Evolutionary conservation across 2,888 invertebrate species (phyloP).

Genomic region (Malthinus flaveolus): DNA sequence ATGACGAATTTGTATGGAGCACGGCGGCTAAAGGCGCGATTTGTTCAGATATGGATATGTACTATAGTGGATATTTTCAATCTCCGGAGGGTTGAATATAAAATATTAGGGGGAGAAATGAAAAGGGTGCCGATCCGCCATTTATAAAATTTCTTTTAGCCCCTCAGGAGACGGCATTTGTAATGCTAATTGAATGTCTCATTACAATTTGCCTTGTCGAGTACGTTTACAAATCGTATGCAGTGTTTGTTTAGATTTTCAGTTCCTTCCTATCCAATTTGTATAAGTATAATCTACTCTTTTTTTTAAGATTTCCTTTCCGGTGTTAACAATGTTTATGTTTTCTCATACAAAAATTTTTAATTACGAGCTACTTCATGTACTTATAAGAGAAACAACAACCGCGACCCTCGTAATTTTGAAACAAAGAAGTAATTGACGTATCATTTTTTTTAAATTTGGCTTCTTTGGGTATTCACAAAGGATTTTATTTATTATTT

Average conservation of each 20-base stretch:
- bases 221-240: conserved; percentile 13
- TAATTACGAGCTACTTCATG: background rate
- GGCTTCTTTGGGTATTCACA: background rate
- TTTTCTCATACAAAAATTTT: background rate
- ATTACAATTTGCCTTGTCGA: conserved; percentile 23
- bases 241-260: conserved; percentile 24
- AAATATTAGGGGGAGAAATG: conserved; percentile 24
- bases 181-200: conserved; percentile 31
- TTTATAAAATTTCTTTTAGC: conserved; percentile 27
- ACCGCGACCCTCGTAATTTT: too few species aligned
- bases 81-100: conserved; percentile 28
- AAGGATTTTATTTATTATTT: conserved; percentile 3
- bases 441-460: too few species aligned
- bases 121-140: conserved; percentile 29
- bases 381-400: too few species aligned
- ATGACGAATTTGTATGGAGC: conserved; percentile 28
- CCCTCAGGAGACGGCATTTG: conserved; percentile 29
- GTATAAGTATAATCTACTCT: conserved; percentile 1
- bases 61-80: conserved; percentile 26
- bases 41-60: conserved; percentile 30
- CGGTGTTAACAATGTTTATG: conserved; percentile 5
- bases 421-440: too few species aligned
- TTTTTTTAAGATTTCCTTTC: conserved; percentile 17
- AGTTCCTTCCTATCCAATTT: conserved; percentile 18
- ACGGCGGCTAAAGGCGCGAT: conserved; percentile 28